These are phyloP conservation scores for Synanthedon vespiformis DNA, from an alignment of 2,888 invertebrate species.

Conservation along the genomic window DNA sequence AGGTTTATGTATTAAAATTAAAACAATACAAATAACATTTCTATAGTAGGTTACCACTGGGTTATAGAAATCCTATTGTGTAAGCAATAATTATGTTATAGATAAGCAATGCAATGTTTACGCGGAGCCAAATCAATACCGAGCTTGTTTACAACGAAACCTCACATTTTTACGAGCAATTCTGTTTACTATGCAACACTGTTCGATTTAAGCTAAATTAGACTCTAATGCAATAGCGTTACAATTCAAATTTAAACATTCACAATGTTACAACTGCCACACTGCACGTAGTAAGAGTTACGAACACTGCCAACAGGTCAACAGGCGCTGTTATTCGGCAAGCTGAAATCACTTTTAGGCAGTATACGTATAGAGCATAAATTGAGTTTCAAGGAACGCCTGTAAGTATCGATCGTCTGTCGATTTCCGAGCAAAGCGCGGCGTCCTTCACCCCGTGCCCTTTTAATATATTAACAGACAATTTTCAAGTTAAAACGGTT, in stretches of 20 bases:
- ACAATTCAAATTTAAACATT: background rate
- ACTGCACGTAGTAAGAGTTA: background rate
- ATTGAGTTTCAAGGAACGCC: slow-evolving; percentile 7
- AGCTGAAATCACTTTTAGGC: background rate
- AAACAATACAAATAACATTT: too few species aligned
- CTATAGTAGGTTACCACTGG: too few species aligned
- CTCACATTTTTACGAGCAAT: background rate
- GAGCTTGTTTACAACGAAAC: slow-evolving; percentile 7
- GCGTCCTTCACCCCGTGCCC: slow-evolving; percentile 65
- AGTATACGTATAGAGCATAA: background rate
- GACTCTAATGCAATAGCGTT: slow-evolving; percentile 3
- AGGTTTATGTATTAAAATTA: too few species aligned
- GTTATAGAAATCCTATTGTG: too few species aligned
- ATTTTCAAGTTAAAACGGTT: slow-evolving; percentile 3
- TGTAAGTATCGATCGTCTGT: slow-evolving; percentile 46
- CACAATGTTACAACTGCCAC: background rate
- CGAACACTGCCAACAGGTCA: slow-evolving; percentile 30
- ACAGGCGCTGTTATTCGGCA: slow-evolving; percentile 7
- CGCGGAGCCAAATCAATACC: background rate
- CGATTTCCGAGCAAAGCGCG: slow-evolving; percentile 23
- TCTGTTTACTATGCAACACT: background rate
- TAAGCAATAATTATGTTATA: too few species aligned
- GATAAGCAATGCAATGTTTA: background rate
- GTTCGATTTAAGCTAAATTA: background rate
- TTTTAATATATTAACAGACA: slow-evolving; percentile 33